Evolutionary conservation across 2,888 invertebrate species (phyloP).

Genomic region (Nemotelus pantherinus): DNA sequence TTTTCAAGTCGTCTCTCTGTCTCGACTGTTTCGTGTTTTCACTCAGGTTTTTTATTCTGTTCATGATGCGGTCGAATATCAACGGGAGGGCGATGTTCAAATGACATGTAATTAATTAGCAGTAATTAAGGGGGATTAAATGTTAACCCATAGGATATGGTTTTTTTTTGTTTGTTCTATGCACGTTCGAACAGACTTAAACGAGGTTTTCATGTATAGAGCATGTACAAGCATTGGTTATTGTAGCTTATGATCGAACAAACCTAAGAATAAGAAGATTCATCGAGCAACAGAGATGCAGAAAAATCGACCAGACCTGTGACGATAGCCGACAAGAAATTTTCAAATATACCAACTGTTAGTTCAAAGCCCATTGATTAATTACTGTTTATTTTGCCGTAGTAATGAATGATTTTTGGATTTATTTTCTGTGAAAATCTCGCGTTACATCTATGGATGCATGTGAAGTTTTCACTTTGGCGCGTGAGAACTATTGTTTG

Average conservation of each 20-base stretch:
- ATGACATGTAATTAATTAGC: conserved; percentile 56
- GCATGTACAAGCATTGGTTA: not conserved
- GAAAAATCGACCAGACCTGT: not conserved
- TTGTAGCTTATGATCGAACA: not conserved
- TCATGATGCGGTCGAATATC: conserved; percentile 46
- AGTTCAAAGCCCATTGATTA: conserved; percentile 44
- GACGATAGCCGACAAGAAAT: conserved; percentile 23
- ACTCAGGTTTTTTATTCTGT: conserved; percentile 23
- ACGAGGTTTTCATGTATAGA: conserved; percentile 3
- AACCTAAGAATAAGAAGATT: too few relatives aligned
- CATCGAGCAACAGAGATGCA: too few relatives aligned
- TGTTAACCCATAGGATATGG: conserved; percentile 48
- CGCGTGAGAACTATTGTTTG: conserved; percentile 24
- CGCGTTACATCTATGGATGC: not conserved
- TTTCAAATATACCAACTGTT: conserved; percentile 26
- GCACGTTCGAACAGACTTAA: conserved; percentile 14
- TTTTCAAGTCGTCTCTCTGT: conserved; percentile 15
- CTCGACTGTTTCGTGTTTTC: conserved; percentile 24
- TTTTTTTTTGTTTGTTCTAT: conserved; percentile 37
- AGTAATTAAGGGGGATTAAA: conserved; percentile 55
- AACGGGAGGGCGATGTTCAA: conserved; percentile 53
- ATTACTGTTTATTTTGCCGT: conserved; percentile 40
- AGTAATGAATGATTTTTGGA: conserved; percentile 23
- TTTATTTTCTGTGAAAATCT: not conserved
- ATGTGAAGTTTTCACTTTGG: conserved; percentile 19